A percentile compares a stretch with the other conserved stretches of the same genome.
These are phyloP conservation scores for Danionella cerebrum DNA, from an alignment of 2,113 vertebrate species.

Conservation along the genomic window DNA sequence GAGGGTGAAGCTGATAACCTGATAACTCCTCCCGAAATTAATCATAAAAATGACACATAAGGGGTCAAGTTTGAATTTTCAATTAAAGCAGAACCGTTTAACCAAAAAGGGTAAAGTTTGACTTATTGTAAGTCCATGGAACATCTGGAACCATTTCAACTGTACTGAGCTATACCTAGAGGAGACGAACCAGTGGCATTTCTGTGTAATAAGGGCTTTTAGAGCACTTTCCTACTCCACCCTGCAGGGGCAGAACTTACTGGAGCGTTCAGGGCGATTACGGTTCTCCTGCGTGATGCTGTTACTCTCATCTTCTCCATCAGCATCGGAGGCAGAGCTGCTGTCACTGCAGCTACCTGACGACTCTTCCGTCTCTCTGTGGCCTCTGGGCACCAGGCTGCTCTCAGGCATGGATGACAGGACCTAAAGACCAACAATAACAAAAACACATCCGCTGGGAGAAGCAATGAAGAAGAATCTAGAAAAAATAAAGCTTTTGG, in stretches of 20 bases:
- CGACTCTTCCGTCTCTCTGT: constrained; percentile 57
- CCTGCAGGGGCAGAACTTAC: constrained; percentile 56
- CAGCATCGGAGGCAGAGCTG: constrained; percentile 71
- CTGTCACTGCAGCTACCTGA: constrained; percentile 73
- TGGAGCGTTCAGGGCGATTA: constrained; percentile 77
- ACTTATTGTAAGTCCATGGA: too few species aligned
- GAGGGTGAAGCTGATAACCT: too few species aligned
- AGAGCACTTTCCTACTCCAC: constrained; percentile 16
- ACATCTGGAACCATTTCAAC: background rate
- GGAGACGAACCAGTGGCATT: background rate
- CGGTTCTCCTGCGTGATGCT: constrained; percentile 67
- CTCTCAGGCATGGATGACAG: constrained; percentile 88
- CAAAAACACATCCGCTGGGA: constrained; percentile 24
- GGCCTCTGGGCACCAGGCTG: constrained; percentile 68
- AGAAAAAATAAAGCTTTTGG: constrained; percentile 25
- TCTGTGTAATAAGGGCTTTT: background rate
- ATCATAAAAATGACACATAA: too few species aligned
- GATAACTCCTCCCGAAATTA: too few species aligned
- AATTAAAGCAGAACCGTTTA: too few species aligned
- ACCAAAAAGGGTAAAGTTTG: too few species aligned
- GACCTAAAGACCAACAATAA: constrained; percentile 60
- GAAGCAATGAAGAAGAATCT: constrained; percentile 13
- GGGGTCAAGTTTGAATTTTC: too few species aligned
- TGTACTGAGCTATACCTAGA: background rate
- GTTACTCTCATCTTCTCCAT: constrained; percentile 64